Evolutionary conservation across 2,888 invertebrate species (phyloP).

Genomic region (Himalopsyche japonica): DNA sequence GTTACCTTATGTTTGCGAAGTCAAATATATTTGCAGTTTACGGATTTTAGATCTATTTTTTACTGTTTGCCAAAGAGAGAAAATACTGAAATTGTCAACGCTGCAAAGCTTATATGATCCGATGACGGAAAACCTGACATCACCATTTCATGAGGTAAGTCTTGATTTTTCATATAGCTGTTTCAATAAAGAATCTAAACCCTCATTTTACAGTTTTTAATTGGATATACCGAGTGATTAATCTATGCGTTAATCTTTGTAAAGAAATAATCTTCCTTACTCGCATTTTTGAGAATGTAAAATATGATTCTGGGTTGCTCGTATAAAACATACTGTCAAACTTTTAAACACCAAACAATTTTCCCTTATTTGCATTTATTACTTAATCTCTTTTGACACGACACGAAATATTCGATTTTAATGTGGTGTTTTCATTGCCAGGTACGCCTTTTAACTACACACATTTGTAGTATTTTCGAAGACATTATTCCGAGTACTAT

Average conservation of each 20-base stretch:
- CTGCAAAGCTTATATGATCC: conserved; percentile 56
- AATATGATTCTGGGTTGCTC: too few species aligned
- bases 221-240: too few species aligned
- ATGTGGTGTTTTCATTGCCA: conserved; percentile 46
- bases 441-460: conserved; percentile 72
- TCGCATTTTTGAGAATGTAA: too few species aligned
- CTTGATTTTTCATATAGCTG: conserved; percentile 24
- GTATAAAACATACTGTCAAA: too few species aligned
- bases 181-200: too few species aligned
- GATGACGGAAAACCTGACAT: conserved; percentile 66
- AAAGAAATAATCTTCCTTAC: too few species aligned
- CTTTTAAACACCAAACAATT: too few species aligned
- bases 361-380: too few species aligned
- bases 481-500: conserved; percentile 44
- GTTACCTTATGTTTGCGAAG: conserved; percentile 53
- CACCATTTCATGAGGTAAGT: conserved; percentile 70
- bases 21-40: conserved; percentile 56
- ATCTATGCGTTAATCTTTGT: too few species aligned
- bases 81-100: conserved; percentile 51
- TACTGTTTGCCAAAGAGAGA: conserved; percentile 55
- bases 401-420: too few species aligned
- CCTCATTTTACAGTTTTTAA: too few species aligned
- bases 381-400: too few species aligned
- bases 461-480: conserved; percentile 73
- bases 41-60: conserved; percentile 61